Percentiles rank a stretch among this genome's conserved stretches.
Conservation (phyloP, 2,888 invertebrate genomes). For the Agrotis puta region DNA sequence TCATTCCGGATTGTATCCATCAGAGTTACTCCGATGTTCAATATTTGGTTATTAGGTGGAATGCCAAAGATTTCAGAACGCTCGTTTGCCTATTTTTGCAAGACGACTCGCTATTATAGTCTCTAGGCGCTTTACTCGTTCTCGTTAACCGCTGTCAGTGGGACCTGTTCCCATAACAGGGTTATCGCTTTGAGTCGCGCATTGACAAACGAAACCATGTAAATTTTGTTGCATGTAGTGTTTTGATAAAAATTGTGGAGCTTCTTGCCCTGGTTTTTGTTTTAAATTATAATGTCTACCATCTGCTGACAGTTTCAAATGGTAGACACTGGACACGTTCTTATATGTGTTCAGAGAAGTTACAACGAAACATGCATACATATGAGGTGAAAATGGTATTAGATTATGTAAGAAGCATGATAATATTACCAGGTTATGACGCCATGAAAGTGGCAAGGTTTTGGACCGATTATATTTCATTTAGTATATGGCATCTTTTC, state of each 20-base stretch:
- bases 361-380: slow-evolving; percentile 8
- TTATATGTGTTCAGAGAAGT: slow-evolving; percentile 5
- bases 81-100: too few relatives aligned
- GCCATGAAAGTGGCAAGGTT: too few relatives aligned
- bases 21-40: too few relatives aligned
- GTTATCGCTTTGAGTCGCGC: slow-evolving; percentile 42
- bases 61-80: too few relatives aligned
- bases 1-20: too few relatives aligned
- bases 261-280: slow-evolving; percentile 21
- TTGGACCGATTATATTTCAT: too few relatives aligned
- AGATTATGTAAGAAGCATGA: too few relatives aligned
- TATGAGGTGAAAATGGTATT: neutral
- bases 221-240: slow-evolving; percentile 57
- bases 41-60: too few relatives aligned
- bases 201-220: slow-evolving; percentile 57
- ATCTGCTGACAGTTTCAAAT: slow-evolving; percentile 30
- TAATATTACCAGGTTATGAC: too few relatives aligned
- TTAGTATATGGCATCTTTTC: too few relatives aligned
- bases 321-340: slow-evolving; percentile 5
- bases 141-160: neutral
- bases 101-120: too few relatives aligned
- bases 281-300: slow-evolving; percentile 42
- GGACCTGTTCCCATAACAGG: neutral
- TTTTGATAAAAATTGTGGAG: slow-evolving; percentile 38
- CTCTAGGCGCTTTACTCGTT: neutral